Evolutionary conservation across 2,888 invertebrate genomes (phyloP), one percentile per base, ranked within the genome.

Genomic region (Cryptus armator): DNA sequence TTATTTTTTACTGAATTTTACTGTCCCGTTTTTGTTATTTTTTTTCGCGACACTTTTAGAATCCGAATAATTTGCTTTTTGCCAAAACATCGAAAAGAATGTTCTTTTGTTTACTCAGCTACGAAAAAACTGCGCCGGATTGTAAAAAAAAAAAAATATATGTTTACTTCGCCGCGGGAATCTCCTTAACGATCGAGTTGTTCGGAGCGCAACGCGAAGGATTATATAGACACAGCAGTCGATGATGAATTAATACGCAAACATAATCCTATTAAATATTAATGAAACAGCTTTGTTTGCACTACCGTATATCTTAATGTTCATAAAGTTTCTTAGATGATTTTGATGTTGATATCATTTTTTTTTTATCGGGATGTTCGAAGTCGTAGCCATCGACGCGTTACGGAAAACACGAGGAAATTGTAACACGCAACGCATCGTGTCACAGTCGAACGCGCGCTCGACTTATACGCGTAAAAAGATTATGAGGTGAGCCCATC

Each of bases 381-480:
- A 59, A 68, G 3, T 16, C 16, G 10, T 16, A 56, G 7, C 14
- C 16, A 43, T 16, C 82, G 68, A 62, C 62, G 72, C 81, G 81
- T 81, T 51, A 16, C 53, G 53, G 53, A 74, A 48, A 67, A 46
- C 7, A 14, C 19, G 77, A 59, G 66, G 43, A 59, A 74, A 75
- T 29, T 51, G 29, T 59, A 64, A 53, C 81, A 78, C 70, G 74
- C 81, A 77, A 74, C 43, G 51, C 70, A 43, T 64, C 66, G 48
- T 19, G 37, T 29, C 67, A 81, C 43, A 66, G 51, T 46, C 24
- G 48, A 76, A 72, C 76, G 76, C 84, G 64, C 53, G 72, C 77
- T 67, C 51, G 67, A 64, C 64, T 74, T 48, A 59, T 37, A 37
- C 37, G 37, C 37, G 37, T 37, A 37, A 37, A 51, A 32, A 72